phyloP scores from a whole-genome alignment of 2,113 vertebrate genomes.

The Struthio camelus region DNA sequence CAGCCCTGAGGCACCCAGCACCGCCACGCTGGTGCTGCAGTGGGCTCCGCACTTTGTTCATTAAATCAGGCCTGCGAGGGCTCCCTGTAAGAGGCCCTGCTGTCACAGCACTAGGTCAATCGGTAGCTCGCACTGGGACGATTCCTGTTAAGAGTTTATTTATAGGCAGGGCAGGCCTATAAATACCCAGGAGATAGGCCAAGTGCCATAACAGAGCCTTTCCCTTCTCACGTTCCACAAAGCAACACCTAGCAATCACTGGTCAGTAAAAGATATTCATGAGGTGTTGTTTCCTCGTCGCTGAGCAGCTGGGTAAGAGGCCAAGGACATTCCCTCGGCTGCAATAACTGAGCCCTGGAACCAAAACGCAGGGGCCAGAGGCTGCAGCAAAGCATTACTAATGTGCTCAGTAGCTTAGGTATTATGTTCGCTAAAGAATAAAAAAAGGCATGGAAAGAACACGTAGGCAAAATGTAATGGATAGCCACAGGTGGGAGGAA shows the following conservation, averaged over 20 bases:
- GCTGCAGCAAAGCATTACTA: not conserved
- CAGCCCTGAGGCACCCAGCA: not conserved
- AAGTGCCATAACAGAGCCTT: not conserved
- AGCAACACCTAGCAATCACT: not conserved
- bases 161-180: not conserved
- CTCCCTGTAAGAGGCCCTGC: not conserved
- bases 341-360: not conserved
- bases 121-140: not conserved
- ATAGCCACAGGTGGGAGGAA: constrained; percentile 68
- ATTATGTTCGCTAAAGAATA: constrained; percentile 45
- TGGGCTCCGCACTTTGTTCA: rapidly evolving
- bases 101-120: not conserved
- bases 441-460: constrained; percentile 40
- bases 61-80: not conserved
- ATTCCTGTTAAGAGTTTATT: not conserved
- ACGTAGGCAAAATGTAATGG: constrained; percentile 49
- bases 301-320: not conserved
- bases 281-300: not conserved
- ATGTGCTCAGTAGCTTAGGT: constrained; percentile 7
- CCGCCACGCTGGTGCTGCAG: rapidly evolving
- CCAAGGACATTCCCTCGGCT: constrained; percentile 7
- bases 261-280: constrained; percentile 1
- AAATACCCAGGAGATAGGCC: not conserved
- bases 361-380: not conserved
- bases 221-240: not conserved